phyloP scores from a whole-genome alignment of 1,140 invertebrate genomes.

The Antheraea mylitta region DNA sequence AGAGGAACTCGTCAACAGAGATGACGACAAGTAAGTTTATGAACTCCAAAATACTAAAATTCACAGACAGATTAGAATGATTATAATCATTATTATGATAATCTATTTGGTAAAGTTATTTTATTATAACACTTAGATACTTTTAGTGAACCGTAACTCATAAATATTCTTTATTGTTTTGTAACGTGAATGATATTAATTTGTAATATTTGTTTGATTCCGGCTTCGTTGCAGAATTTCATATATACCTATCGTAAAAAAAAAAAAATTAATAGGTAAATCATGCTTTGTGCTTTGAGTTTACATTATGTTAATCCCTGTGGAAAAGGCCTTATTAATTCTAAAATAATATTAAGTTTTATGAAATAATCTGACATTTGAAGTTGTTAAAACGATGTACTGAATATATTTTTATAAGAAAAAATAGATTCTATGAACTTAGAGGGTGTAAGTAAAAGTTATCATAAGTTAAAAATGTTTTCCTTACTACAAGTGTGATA shows the following conservation, averaged over 20 bases:
- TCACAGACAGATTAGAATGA: neutral
- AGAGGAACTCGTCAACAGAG: constrained; percentile 90
- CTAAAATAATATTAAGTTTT: no score
- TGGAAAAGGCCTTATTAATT: no score
- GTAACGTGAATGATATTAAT: neutral
- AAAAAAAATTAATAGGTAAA: neutral
- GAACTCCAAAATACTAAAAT: neutral
- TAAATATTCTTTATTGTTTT: neutral
- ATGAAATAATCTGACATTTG: no score
- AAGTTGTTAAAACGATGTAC: no score
- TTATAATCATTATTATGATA: neutral
- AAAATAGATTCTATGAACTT: no score
- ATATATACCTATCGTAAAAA: neutral
- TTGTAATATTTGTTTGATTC: neutral
- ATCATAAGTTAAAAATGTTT: no score
- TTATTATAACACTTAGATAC: neutral
- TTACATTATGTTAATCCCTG: neutral
- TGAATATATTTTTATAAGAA: no score
- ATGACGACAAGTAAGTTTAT: constrained; percentile 84
- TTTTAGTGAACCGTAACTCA: neutral
- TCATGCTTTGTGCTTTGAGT: neutral
- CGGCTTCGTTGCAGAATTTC: neutral
- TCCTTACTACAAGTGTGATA: no score
- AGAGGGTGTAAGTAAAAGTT: no score
- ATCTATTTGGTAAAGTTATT: neutral